phyloP scores from a whole-genome alignment of 1,140 invertebrate species.

The Heterodera schachtii region DNA sequence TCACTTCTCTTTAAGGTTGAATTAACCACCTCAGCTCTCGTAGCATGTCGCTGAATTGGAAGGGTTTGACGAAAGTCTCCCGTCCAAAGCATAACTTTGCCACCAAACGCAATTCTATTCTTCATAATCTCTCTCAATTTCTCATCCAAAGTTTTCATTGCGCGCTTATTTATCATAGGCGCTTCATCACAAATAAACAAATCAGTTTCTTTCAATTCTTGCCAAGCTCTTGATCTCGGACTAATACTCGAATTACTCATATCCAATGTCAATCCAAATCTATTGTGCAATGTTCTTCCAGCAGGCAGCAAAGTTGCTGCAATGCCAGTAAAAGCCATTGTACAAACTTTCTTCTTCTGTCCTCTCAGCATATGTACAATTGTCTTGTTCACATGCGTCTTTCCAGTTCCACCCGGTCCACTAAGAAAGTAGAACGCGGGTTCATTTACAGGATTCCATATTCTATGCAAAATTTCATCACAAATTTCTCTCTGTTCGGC shows the following conservation, averaged over 20 bases:
- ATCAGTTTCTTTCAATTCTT: no score
- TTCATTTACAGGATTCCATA: no score
- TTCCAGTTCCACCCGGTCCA: no score
- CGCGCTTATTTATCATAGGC: slow-evolving; percentile 31
- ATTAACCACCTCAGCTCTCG: slow-evolving; percentile 44
- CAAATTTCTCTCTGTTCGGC: no score
- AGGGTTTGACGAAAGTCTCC: slow-evolving; percentile 61
- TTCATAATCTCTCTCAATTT: slow-evolving; percentile 52
- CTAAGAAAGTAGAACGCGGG: no score
- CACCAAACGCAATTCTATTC: slow-evolving; percentile 50
- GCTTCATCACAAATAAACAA: slow-evolving; percentile 48
- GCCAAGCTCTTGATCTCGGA: no score
- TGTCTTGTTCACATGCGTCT: no score
- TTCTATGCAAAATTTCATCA: no score
- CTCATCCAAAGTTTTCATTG: slow-evolving; percentile 23
- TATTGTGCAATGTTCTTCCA: slow-evolving; percentile 35
- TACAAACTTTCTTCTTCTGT: no score
- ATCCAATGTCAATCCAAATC: slow-evolving; percentile 22
- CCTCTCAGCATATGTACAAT: no score
- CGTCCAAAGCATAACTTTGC: slow-evolving; percentile 52
- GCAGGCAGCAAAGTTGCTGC: no score
- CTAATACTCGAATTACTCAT: slow-evolving; percentile 33
- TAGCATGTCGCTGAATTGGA: slow-evolving; percentile 36
- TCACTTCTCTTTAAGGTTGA: background rate
- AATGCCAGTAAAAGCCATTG: no score